Percentiles rank a stretch among this genome's conserved stretches.
Evolutionary conservation across 2,113 vertebrate genomes (phyloP).

Genomic region (Crotalus helleri): DNA sequence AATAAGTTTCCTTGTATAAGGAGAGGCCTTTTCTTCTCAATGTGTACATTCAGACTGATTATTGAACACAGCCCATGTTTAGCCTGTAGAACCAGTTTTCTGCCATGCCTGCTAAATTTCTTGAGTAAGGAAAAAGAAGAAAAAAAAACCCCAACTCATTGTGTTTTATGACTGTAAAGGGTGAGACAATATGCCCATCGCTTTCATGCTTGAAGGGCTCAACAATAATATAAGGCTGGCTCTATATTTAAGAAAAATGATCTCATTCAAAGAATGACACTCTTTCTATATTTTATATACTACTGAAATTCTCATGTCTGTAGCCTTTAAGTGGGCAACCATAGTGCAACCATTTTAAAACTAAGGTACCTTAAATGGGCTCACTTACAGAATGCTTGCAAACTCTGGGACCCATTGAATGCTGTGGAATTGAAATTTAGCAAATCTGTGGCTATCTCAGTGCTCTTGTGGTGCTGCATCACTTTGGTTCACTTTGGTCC

Average conservation of each 20-base stretch:
- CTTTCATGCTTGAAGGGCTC: not conserved
- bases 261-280: not conserved
- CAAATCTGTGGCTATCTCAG: not conserved
- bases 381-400: not conserved
- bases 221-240: not conserved
- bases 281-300: not conserved
- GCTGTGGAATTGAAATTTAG: not conserved
- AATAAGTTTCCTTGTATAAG: not conserved
- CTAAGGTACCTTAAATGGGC: not conserved
- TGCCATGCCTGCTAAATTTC: not conserved
- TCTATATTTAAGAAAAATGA: not conserved
- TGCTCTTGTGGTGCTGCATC: not conserved
- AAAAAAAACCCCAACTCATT: not conserved
- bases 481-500: not conserved
- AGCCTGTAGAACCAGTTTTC: conserved; percentile 39
- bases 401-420: not conserved
- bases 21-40: conserved; percentile 40
- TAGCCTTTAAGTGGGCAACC: not conserved
- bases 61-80: conserved; percentile 1
- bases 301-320: not conserved
- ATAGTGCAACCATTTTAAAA: not conserved
- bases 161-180: not conserved
- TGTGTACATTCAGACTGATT: conserved; percentile 45
- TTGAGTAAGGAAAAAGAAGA: not conserved
- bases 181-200: not conserved